Conservation (phyloP, 2,113 vertebrate species). For the Eurystomus gularis region DNA sequence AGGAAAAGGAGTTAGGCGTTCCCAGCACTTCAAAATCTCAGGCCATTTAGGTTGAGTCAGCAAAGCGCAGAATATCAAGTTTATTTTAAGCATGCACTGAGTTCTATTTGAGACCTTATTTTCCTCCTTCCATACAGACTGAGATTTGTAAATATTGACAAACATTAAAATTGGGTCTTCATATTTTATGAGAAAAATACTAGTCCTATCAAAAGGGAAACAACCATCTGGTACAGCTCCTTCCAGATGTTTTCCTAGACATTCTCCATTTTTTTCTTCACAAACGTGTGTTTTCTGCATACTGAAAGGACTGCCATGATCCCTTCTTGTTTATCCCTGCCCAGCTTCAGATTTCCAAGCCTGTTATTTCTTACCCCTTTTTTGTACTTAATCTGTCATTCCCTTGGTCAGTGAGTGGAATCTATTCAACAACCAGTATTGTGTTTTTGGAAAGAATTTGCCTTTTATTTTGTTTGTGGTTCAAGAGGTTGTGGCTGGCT, state of each 20-base stretch:
- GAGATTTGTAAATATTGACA: slow-evolving; percentile 31
- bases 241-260: slow-evolving; percentile 9
- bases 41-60: slow-evolving; percentile 10
- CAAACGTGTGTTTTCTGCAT: neutral
- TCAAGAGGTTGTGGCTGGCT: neutral
- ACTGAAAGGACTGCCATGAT: neutral
- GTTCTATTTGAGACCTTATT: neutral
- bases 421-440: neutral
- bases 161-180: neutral
- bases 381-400: neutral
- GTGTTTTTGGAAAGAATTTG: slow-evolving; percentile 23
- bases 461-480: neutral
- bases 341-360: neutral
- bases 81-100: slow-evolving; percentile 11
- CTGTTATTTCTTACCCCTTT: neutral
- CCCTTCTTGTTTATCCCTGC: neutral
- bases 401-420: neutral
- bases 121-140: neutral
- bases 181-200: slow-evolving; percentile 5
- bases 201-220: neutral
- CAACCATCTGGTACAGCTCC: neutral
- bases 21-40: neutral
- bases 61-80: neutral
- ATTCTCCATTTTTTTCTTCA: neutral
- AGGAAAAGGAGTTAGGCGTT: neutral